Conservation (phyloP, 30 jellyfish, hydroid and myxozoan genomes). For the Pelagia noctiluca region DNA sequence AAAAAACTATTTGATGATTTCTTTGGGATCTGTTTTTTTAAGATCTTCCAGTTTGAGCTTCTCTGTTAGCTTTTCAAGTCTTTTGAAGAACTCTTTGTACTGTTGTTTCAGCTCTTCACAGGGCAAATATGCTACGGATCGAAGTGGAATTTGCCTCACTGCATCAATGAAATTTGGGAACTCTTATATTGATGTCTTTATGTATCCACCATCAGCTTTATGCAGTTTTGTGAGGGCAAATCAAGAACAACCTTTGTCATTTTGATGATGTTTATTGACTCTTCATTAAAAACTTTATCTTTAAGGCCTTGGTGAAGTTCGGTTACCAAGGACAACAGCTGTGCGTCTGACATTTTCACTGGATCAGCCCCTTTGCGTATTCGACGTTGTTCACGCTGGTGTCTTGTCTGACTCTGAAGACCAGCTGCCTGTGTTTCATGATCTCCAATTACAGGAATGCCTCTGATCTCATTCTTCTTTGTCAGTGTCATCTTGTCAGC, state of each 20-base stretch:
- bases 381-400: slow-evolving; percentile 38
- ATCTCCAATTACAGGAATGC: slow-evolving; percentile 52
- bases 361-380: slow-evolving; percentile 50
- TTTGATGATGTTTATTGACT: slow-evolving; percentile 21
- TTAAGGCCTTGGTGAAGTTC: slow-evolving; percentile 37
- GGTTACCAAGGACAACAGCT: slow-evolving; percentile 18
- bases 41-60: slow-evolving; percentile 28
- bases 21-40: slow-evolving; percentile 34
- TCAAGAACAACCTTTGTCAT: slow-evolving; percentile 36
- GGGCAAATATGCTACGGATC: slow-evolving; percentile 28
- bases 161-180: slow-evolving; percentile 20
- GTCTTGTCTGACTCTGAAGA: slow-evolving; percentile 43
- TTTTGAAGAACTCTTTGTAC: slow-evolving; percentile 38
- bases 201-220: slow-evolving; percentile 43
- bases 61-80: slow-evolving; percentile 47
- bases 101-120: slow-evolving; percentile 35
- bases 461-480: slow-evolving; percentile 43
- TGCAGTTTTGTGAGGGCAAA: slow-evolving; percentile 29
- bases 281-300: slow-evolving; percentile 40
- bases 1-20: slow-evolving; percentile 28
- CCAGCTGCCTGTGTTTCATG: slow-evolving; percentile 57
- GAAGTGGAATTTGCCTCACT: slow-evolving; percentile 17
- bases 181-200: slow-evolving; percentile 10
- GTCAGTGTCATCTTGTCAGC: slow-evolving; percentile 40
- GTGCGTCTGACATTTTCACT: slow-evolving; percentile 46